Percentiles rank a stretch among this genome's conserved stretches.
Conservation (phyloP, 37 sponge, comb jelly and placozoan species). For the Bolinopsis microptera region DNA sequence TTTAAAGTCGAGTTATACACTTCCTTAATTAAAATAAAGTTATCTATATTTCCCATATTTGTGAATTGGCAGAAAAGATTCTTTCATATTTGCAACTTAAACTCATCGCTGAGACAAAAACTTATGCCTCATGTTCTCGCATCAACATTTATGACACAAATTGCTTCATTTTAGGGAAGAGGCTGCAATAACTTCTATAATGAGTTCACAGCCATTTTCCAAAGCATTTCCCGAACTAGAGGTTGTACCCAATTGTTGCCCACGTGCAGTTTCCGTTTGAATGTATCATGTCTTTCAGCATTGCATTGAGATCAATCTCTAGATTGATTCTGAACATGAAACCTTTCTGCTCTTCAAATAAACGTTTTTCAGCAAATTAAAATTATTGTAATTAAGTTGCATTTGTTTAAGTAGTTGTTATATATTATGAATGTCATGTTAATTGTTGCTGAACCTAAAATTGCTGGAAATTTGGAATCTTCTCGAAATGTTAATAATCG, state of each 20-base stretch:
- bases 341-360: too few relatives aligned
- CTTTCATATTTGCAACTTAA: not conserved
- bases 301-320: not conserved
- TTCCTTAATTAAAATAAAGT: too few relatives aligned
- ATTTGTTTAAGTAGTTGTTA: too few relatives aligned
- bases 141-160: not conserved
- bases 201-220: slow-evolving; percentile 62
- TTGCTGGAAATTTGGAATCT: too few relatives aligned
- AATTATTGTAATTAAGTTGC: too few relatives aligned
- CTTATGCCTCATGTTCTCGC: not conserved
- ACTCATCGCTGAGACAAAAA: not conserved
- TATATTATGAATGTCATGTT: not conserved
- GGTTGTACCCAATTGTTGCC: not conserved
- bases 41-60: not conserved
- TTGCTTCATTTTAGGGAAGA: slow-evolving; percentile 32
- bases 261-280: not conserved
- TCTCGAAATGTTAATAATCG: too few relatives aligned
- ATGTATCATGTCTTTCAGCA: not conserved
- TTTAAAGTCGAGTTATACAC: too few relatives aligned
- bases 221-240: slow-evolving; percentile 49
- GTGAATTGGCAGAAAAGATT: not conserved
- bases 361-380: too few relatives aligned
- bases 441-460: not conserved
- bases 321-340: too few relatives aligned
- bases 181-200: slow-evolving; percentile 19